Base-by-base conservation (phyloP, 2,888 invertebrate genomes). In the Hypsopygia costalis region DNA sequence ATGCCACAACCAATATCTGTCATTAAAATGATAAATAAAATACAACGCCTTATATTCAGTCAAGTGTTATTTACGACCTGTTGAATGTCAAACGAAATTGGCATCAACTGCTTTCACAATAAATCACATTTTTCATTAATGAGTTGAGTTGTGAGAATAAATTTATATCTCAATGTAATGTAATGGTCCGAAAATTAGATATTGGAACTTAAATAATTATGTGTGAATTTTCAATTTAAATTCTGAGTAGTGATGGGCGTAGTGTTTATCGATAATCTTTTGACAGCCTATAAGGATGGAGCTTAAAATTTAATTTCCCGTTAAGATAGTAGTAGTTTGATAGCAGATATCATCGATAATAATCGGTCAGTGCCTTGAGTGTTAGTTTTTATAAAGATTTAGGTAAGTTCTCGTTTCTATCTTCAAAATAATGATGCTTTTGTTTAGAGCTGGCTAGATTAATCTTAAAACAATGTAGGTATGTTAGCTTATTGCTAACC, bases 1-100 rank as follows among this genome's bases (percentile, higher is more conserved):
- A 56, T 48, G 47, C 40, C 38, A 46, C 49, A 51, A 4, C 16
- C 44, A 43, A 38, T 49, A 40, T 34, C 50, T 51, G 47, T 58
- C 56, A 63, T 63, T 61, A 61, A 51, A 58, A 49, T 60, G 53
- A 61, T 58, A 58, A 63, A 60, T 58, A 50, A 49, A 16, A 16
- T 16, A 16, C 2, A 16, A 16, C 49, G 41, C 40, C 44, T 46
- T 41, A 33, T 43, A 33, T 40, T 31, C 39, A 29, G 43, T 25
- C 28, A 41, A 10, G 10, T 6, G 27, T 43, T 33, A 55, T 56
- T 56, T 59, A 54, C 50, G 48, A 59, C 34, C 16, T 34, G 8
- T n/a, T 12, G 1, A 16, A 4, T 16, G 7, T 28, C 22, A 37
- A 11, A 4, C 40, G 1, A 51, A 39, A 32, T 11, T 46, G 10